Evolutionary conservation across 2,113 vertebrate genomes (phyloP).

Genomic region (Muntiacus reevesi): DNA sequence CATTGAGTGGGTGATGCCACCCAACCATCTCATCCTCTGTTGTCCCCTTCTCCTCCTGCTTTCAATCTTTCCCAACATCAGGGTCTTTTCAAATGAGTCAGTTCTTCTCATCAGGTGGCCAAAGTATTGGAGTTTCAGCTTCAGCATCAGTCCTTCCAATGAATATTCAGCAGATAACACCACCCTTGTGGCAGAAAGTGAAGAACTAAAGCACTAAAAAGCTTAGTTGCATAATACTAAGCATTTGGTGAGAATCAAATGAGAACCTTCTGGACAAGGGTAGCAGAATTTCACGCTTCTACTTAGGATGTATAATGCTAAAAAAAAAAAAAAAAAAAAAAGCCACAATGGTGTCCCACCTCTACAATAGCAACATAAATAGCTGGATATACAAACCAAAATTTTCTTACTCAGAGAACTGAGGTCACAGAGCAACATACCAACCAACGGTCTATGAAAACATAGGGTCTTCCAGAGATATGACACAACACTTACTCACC

Average conservation of each 20-base stretch:
- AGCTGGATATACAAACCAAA: too few species aligned
- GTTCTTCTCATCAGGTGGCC: fast-evolving
- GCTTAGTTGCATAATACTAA: not conserved
- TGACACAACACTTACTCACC: too few species aligned
- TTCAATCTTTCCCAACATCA: not conserved
- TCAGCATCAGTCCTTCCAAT: not conserved
- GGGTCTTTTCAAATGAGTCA: not conserved
- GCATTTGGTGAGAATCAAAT: not conserved
- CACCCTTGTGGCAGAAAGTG: not conserved
- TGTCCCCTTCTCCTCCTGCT: not conserved
- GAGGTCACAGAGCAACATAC: too few species aligned
- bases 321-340: not conserved
- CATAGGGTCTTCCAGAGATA: too few species aligned
- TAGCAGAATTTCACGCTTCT: not conserved
- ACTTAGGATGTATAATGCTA: not conserved
- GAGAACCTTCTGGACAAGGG: not conserved
- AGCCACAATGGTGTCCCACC: too few species aligned
- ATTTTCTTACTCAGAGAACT: too few species aligned
- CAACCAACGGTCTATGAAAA: too few species aligned
- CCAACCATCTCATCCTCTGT: not conserved
- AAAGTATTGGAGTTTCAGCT: not conserved
- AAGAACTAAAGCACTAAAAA: not conserved
- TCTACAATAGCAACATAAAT: too few species aligned
- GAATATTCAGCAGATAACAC: not conserved
- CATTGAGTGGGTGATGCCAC: not conserved